Evolutionary conservation across 2,113 vertebrate species (phyloP).

Genomic region (Ctenodactylus gundi): DNA sequence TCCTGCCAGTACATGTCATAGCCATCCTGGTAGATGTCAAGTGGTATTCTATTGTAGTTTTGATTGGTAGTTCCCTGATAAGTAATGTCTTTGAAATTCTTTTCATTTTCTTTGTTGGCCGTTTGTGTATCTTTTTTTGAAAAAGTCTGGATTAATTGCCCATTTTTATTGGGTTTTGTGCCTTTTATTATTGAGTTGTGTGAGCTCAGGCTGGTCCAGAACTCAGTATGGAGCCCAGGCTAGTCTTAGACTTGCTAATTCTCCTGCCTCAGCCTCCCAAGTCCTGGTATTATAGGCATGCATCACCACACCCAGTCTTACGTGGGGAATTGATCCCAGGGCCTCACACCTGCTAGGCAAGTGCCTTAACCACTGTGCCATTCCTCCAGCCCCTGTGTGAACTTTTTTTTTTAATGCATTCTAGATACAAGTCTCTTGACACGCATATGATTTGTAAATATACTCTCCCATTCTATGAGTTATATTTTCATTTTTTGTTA

Average conservation of each 20-base stretch:
- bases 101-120: background rate
- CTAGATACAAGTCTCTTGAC: background rate
- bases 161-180: background rate
- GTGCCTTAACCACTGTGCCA: too few relatives aligned
- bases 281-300: too few relatives aligned
- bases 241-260: too few relatives aligned
- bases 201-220: too few relatives aligned
- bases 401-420: too few relatives aligned
- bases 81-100: background rate
- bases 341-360: too few relatives aligned
- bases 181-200: background rate
- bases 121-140: background rate
- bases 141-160: background rate
- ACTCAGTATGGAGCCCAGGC: too few relatives aligned
- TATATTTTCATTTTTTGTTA: background rate
- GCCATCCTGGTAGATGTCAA: background rate
- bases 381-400: too few relatives aligned
- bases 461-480: background rate
- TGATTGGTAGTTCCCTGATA: background rate
- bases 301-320: too few relatives aligned
- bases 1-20: background rate
- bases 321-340: too few relatives aligned
- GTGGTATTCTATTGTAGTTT: background rate
- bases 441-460: background rate
- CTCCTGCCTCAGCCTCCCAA: too few relatives aligned